These are phyloP conservation scores for Osmoderma eremita DNA, from an alignment of 2,888 invertebrate species.

Conservation along the genomic window DNA sequence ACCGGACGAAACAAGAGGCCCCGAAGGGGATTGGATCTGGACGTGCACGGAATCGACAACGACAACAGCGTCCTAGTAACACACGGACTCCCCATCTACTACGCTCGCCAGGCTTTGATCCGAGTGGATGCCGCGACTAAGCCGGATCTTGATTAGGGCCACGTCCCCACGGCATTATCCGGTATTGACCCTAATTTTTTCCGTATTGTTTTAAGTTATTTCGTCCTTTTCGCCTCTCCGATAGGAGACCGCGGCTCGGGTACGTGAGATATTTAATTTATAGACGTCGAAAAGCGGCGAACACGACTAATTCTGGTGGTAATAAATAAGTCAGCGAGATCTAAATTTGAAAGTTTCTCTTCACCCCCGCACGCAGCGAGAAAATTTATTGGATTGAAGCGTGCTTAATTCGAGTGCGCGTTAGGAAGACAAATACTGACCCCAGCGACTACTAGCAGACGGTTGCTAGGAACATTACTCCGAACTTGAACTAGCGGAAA, in stretches of 20 bases:
- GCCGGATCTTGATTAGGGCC: constrained; percentile 21
- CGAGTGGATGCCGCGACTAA: constrained; percentile 2
- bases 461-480: too few species aligned
- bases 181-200: constrained; percentile 36
- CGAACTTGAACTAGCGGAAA: too few species aligned
- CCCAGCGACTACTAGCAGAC: too few species aligned
- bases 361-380: too few species aligned
- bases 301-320: constrained; percentile 1
- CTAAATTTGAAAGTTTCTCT: constrained; percentile 15
- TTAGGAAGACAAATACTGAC: too few species aligned
- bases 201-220: constrained; percentile 37
- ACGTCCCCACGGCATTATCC: constrained; percentile 21
- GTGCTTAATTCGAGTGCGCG: too few species aligned
- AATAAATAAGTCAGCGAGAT: constrained; percentile 9
- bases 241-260: not conserved
- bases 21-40: constrained; percentile 42
- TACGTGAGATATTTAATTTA: constrained; percentile 29
- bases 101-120: too few species aligned
- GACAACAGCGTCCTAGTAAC: not conserved
- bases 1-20: constrained; percentile 34
- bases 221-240: not conserved
- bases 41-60: constrained; percentile 44
- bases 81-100: too few species aligned
- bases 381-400: too few species aligned
- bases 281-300: not conserved